Evolutionary conservation across 2,113 vertebrate genomes (phyloP), one percentile per base, ranked within the genome.

Genomic region (Xiphophorus maculatus): DNA sequence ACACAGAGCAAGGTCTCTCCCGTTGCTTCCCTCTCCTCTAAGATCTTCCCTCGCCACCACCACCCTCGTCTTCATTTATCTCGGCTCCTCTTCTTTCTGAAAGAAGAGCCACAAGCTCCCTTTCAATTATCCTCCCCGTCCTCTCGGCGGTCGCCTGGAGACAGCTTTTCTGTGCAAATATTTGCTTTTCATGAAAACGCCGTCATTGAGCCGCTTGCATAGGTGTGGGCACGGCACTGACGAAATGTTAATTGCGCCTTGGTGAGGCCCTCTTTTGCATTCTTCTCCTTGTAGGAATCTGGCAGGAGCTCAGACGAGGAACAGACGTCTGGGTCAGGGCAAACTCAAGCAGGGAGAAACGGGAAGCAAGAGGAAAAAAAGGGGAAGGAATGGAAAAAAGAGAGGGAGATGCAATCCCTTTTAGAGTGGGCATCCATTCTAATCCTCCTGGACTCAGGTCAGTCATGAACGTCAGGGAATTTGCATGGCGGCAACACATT

Each of bases 161-260:
- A 91, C 89, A 77, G 85, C 81, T 84, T 91, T 80, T 89, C 80
- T 71, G 48, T 72, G 89, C 89, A 91, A 92, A 93, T 90, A 92
- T 93, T 92, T 93, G 90, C 81, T 70, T 89, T 91, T 87, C 90
- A 87, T 86, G 85, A 92, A 90, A 86, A 87, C 81, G 77, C 82
- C 79, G 76, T 89, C 84, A 83, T 89, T 88, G 88, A 88, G 87
- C 62, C 68, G 67, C 80, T 74, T 64, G 80, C 84, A 88, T 89
- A 91, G 87, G 89, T 93, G 88, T 89, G 79, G 86, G 87, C 44
- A 78, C 27, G 25, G 82, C 77, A 76, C 77, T 62, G 84, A 67
- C 63, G 61, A 93, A 88, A 92, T 91, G 91, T 89, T 91, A 92
- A 93, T 92, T 92, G 91, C 66, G 63, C 81, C 83, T 82, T 66